Base-by-base conservation (phyloP, 2,888 invertebrate species). In the Buathra laborator region DNA sequence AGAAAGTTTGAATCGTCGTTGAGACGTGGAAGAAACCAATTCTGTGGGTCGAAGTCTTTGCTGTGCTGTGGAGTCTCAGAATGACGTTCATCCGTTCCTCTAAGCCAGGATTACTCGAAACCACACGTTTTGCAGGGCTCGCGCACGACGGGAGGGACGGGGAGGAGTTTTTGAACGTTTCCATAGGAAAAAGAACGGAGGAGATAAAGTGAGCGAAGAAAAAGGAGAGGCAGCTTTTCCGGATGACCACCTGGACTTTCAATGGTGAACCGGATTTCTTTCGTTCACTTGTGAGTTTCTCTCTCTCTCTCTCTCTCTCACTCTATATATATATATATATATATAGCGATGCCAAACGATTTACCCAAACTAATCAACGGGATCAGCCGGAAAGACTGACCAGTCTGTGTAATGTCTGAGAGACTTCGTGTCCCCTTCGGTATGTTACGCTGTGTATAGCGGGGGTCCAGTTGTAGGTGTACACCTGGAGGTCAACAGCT, bases 21-120 rank as follows among this genome's bases (percentile, higher is more conserved):
- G 70, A 62, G 53, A 81, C 56, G 29, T 12, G 53, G 44, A 70
- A 64, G 72, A 78, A 78, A 84, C 46, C 72, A 74, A 84, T 81
- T 84, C 72, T 77, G 51, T 32, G 53, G 46, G 59, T 46, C 64
- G 19, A 56, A 43, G 67, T 44, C 62, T 62, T 67, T 43, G 71
- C 72, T 68, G 9, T 37, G 71, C 72, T 77, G 67, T 74, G 67
- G 72, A 72, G 72, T 59, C 81, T 48, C 81, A 67, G 76, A 71
- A 67, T 62, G 70, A 79, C 70, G 74, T 79, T 82, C 82, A 71
- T 82, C 82, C 75, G 66, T 66, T 66, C 75, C 75, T 53, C 59
- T 79, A 56, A 48, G 78, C 74, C 78, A 66, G 85, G 81, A 85
- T 85, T 85, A 85, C 81, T 78, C 66, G 64, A 72, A 81, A 78